Evolutionary conservation across 2,888 invertebrate species (phyloP), one percentile per base, ranked within the genome.

Genomic region (Parnassius mnemosyne): DNA sequence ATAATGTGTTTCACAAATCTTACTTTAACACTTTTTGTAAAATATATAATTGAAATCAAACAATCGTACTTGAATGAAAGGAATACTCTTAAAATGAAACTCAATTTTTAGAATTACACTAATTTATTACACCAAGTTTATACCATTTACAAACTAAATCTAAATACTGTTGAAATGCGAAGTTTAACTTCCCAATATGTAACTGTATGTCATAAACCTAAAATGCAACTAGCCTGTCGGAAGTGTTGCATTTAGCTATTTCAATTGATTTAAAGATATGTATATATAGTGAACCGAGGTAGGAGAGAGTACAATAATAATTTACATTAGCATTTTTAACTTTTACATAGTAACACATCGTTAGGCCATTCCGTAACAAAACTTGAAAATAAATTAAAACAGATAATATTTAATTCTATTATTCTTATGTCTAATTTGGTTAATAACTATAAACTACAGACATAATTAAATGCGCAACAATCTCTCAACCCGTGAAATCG

Each of bases 101-200:
- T 69, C 69, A 52, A 73, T 71, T 74, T 75, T 71, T 78, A 74
- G 79, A 77, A 80, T 87, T 83, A 80, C 84, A 82, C 85, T 87
- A 88, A 77, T 88, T 88, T 89, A 89, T 85, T 89, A 88, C 85
- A 87, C 74, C 83, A 84, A 81, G 79, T 81, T 82, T 78, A 85
- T 79, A 72, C 67, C 77, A 87, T 84, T 83, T 78, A 79, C 74
- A 74, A 72, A 73, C 78, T 83, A 81, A 74, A 68, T 71, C 75
- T 80, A 82, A 73, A 66, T 72, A 75, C 71, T 76, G 57, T 75
- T 81, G 79, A 79, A 83, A 77, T 71, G 73, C 77, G 84, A 89
- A 89, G 87, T 87, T 83, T 79, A 65, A 88, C 89, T 84, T 83
- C 87, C 83, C 77, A 77, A 76, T 66, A 47, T 64, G 63, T 60